A percentile compares a stretch with the other conserved stretches of the same genome.
These are phyloP conservation scores for Plotosus lineatus DNA, from an alignment of 2,113 vertebrate genomes.

Conservation along the genomic window DNA sequence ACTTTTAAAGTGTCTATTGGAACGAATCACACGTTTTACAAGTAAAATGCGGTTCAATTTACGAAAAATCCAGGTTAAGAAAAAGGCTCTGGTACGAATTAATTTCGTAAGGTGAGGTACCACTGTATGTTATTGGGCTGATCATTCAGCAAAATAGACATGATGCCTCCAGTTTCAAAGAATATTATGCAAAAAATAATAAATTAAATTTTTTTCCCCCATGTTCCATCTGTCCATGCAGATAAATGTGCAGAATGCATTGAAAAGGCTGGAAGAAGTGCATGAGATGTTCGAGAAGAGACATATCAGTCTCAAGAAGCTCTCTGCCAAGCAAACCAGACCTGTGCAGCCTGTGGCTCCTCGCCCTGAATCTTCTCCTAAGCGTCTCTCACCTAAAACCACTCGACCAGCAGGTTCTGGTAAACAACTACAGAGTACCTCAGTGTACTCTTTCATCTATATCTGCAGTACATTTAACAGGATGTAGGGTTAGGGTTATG, in stretches of 20 bases:
- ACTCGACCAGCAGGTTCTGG: conserved; percentile 70
- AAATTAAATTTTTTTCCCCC: background rate
- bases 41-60: too few species aligned
- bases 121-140: too few species aligned
- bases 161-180: too few species aligned
- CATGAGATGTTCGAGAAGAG: conserved; percentile 94
- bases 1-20: too few species aligned
- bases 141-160: too few species aligned
- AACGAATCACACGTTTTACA: too few species aligned
- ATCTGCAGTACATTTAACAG: background rate
- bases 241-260: conserved; percentile 79
- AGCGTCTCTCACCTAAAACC: conserved; percentile 78
- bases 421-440: conserved; percentile 56
- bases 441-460: too few species aligned
- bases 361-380: conserved; percentile 90
- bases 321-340: conserved; percentile 89
- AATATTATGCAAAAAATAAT: background rate
- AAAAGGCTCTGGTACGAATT: too few species aligned
- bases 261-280: conserved; percentile 85
- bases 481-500: too few species aligned
- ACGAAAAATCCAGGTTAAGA: too few species aligned
- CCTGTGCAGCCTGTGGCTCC: conserved; percentile 93
- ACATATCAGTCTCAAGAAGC: conserved; percentile 86
- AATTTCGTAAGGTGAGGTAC: too few species aligned
- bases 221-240: conserved; percentile 51